Evolutionary conservation across 2,797 vertebrate genomes (phyloP), one percentile per base, ranked within the genome.

Genomic region (Eleutherodactylus coqui): DNA sequence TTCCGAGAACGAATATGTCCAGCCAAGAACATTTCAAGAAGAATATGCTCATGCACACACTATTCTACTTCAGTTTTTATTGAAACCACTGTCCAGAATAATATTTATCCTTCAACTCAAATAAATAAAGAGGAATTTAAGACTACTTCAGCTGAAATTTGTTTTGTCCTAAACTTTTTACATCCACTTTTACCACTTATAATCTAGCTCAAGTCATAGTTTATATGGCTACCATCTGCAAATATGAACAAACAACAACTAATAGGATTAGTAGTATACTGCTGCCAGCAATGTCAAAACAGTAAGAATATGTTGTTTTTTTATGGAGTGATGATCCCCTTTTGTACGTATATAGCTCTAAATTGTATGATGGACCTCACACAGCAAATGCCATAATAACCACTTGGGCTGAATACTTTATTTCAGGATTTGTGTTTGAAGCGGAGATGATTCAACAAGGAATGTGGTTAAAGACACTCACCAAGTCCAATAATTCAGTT

Each of bases 61-160:
- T 5, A 70, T 83, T 73, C 24, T 79, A 19, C 32, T 32, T 29
- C 51, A 51, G 55, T 49, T 75, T 41, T 70, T 43, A 70, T 70
- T 67, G 32, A 36, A 49, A 83, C 76, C 67, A 53, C 64, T 78
- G 43, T 60, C 41, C 81, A 84, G 34, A 73, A 84, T 79, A 87
- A 87, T 73, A 73, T 87, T 79, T 84, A 73, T 83, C 47, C 62
- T 58, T 43, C 51, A 79, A 62, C 49, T 79, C 75, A 83, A 75
- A 86, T 51, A 86, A 87, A 78, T 73, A 62, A 78, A 79, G 64
- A 13, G 58, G n/a, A 73, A 81, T 75, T 62, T 32, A 80, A 43
- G 34, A 69, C 21, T 62, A 51, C 38, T 45, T 43, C 47, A 41
- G 24, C 43, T 34, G 38, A 77, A 58, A 58, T n/a, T 45, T 62